These are phyloP conservation scores for Rhyacichthys aspro DNA, from an alignment of 2,797 vertebrate genomes.

Conservation along the genomic window DNA sequence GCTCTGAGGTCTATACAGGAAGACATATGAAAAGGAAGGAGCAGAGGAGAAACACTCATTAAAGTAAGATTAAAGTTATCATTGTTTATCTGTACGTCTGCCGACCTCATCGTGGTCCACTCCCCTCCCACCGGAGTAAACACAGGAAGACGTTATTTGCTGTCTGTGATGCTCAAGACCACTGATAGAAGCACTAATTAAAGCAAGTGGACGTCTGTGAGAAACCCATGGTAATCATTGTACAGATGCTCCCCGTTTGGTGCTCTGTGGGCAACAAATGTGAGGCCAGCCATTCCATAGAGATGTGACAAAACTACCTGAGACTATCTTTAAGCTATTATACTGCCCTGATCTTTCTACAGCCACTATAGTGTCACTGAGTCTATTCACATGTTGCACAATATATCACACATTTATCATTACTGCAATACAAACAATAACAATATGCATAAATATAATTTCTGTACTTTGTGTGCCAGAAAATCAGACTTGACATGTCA, in stretches of 20 bases:
- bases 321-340: too few relatives aligned
- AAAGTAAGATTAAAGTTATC: constrained; percentile 79
- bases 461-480: too few relatives aligned
- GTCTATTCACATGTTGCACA: constrained; percentile 19
- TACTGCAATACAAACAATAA: constrained; percentile 35
- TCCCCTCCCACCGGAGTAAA: constrained; percentile 80
- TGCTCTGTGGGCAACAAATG: too few relatives aligned
- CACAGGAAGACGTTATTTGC: constrained; percentile 83
- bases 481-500: too few relatives aligned
- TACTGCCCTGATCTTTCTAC: too few relatives aligned
- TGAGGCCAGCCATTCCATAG: too few relatives aligned
- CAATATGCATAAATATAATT: neutral
- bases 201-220: constrained; percentile 5
- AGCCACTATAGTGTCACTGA: neutral
- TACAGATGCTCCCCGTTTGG: constrained; percentile 7
- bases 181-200: constrained; percentile 32
- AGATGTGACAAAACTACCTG: too few relatives aligned
- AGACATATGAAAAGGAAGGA: constrained; percentile 67
- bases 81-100: constrained; percentile 78
- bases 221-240: constrained; percentile 18
- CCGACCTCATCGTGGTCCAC: constrained; percentile 54
- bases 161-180: constrained; percentile 63
- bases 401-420: constrained; percentile 20
- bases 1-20: constrained; percentile 79
- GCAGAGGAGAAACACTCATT: constrained; percentile 76